Conservation (phyloP, 2,113 vertebrate species). For the Capreolus pygargus region DNA sequence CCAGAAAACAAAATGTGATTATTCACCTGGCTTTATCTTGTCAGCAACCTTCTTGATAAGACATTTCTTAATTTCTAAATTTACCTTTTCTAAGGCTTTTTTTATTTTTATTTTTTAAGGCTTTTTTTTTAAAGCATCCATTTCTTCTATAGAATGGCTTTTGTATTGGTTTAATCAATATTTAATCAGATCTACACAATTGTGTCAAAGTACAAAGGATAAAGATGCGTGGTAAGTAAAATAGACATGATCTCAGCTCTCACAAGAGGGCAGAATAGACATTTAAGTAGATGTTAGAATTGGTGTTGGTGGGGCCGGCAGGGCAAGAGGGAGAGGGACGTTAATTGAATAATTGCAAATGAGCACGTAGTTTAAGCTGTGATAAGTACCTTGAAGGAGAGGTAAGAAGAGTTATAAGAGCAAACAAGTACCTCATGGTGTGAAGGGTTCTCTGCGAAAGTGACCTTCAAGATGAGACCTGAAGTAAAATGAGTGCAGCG, state of each 20-base stretch:
- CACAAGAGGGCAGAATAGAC: background rate
- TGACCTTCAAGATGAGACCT: background rate
- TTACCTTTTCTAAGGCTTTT: background rate
- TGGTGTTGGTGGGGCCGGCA: background rate
- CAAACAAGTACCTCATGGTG: background rate
- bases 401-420: background rate
- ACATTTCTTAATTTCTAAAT: background rate
- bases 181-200: background rate
- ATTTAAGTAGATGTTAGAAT: background rate
- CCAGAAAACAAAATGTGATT: background rate
- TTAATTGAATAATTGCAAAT: background rate
- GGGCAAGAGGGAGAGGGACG: background rate
- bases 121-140: background rate
- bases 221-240: background rate
- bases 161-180: background rate
- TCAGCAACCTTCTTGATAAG: background rate
- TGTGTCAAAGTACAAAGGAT: background rate
- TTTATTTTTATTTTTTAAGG: background rate
- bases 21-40: constrained; percentile 1
- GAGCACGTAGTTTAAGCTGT: background rate
- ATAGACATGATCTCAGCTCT: background rate
- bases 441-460: background rate
- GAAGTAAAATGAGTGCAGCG: background rate
- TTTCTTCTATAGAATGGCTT: background rate
- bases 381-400: background rate